These are phyloP conservation scores for Pseudolycoriella hygida DNA, from an alignment of 2,888 invertebrate species.

Conservation along the genomic window DNA sequence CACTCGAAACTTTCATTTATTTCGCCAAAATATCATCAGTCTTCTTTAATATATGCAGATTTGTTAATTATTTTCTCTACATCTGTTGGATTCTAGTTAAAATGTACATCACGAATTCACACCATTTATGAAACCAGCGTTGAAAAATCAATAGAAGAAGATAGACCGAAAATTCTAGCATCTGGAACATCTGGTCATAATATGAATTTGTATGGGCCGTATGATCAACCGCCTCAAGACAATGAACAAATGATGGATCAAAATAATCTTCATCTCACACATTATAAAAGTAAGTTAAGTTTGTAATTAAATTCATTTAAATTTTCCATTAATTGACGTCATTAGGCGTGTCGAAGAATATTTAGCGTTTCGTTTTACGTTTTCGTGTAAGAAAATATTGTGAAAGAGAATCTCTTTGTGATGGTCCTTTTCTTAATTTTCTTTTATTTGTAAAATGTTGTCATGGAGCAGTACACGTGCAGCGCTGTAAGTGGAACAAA, in stretches of 20 bases:
- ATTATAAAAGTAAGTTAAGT: slow-evolving; percentile 1
- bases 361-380: too few relatives aligned
- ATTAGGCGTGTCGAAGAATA: too few relatives aligned
- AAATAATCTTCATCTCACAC: slow-evolving; percentile 16
- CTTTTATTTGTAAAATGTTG: too few relatives aligned
- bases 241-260: slow-evolving; percentile 23
- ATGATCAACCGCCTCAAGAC: slow-evolving; percentile 19
- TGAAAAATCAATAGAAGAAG: slow-evolving; percentile 27
- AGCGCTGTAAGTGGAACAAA: too few relatives aligned
- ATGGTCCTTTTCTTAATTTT: too few relatives aligned
- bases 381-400: too few relatives aligned
- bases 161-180: slow-evolving; percentile 27
- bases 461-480: too few relatives aligned
- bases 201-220: slow-evolving; percentile 21
- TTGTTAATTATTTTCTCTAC: background rate
- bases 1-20: background rate
- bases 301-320: background rate
- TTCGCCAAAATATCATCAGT: background rate
- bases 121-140: slow-evolving; percentile 26
- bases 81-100: slow-evolving; percentile 16
- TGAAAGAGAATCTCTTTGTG: too few relatives aligned
- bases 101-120: slow-evolving; percentile 26
- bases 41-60: background rate
- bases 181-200: slow-evolving; percentile 24
- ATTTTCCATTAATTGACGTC: background rate